phyloP scores from a whole-genome alignment of 1,140 invertebrate species.

The Psilanteris sp. region DNA sequence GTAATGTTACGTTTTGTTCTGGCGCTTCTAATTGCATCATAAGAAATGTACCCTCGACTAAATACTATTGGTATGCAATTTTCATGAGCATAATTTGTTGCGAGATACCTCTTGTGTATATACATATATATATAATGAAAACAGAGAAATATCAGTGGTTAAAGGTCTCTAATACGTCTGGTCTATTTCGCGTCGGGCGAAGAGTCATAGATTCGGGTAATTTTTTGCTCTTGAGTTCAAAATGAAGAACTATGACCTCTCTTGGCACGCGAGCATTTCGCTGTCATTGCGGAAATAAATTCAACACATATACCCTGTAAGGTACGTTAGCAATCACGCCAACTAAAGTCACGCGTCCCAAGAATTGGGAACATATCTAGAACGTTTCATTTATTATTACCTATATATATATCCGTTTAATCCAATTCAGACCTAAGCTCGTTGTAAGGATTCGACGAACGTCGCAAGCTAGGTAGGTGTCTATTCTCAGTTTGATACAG shows the following conservation, averaged over 20 bases:
- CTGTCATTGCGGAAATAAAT: constrained; percentile 29
- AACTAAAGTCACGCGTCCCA: constrained; percentile 8
- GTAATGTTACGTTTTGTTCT: too few relatives aligned
- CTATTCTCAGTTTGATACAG: constrained; percentile 57
- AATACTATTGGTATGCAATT: too few relatives aligned
- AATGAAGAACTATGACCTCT: constrained; percentile 34
- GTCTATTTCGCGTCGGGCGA: constrained; percentile 13
- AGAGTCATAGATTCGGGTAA: too few relatives aligned
- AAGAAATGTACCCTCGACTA: too few relatives aligned
- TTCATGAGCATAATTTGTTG: too few relatives aligned
- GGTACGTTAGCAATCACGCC: not conserved
- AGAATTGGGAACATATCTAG: constrained; percentile 46
- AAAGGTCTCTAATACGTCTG: constrained; percentile 11
- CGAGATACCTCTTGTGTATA: too few relatives aligned
- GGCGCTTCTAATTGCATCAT: too few relatives aligned
- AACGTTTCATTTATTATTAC: constrained; percentile 59
- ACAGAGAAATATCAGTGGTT: too few relatives aligned
- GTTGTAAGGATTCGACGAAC: constrained; percentile 59
- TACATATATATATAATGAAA: too few relatives aligned
- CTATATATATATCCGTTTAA: constrained; percentile 63
- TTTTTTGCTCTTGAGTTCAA: constrained; percentile 8
- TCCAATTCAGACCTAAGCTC: constrained; percentile 65
- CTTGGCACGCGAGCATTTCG: constrained; percentile 10
- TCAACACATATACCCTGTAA: constrained; percentile 1
- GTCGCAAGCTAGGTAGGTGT: constrained; percentile 8